These are phyloP conservation scores for Potorous gilbertii DNA, from an alignment of 2,797 vertebrate genomes.

Conservation along the genomic window DNA sequence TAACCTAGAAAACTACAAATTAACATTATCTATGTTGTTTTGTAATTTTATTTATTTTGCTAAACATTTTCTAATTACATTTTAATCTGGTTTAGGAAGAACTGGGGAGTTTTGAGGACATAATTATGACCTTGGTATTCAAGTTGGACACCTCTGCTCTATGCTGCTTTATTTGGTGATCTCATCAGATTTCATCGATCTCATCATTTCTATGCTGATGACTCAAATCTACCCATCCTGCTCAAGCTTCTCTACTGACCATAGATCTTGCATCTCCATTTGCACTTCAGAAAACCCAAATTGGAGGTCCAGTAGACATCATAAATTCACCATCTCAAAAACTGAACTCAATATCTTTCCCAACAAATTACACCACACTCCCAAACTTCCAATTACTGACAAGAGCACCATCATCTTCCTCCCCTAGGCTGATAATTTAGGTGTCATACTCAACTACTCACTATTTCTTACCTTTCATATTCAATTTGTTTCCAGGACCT, in stretches of 20 bases:
- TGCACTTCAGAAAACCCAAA: not conserved
- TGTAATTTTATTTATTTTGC: not conserved
- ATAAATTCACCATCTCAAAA: not conserved
- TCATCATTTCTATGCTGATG: not conserved
- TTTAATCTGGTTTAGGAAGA: not conserved
- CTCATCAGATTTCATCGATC: no score
- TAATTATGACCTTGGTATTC: not conserved
- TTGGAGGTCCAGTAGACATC: not conserved
- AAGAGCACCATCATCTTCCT: not conserved
- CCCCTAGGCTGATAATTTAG: not conserved
- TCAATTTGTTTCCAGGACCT: not conserved
- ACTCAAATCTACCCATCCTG: not conserved
- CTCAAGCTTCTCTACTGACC: not conserved
- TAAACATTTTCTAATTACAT: not conserved
- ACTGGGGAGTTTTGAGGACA: not conserved
- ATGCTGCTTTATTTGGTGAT: not conserved
- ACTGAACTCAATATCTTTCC: not conserved
- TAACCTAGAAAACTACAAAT: not conserved
- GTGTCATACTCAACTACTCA: not conserved
- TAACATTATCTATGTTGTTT: not conserved
- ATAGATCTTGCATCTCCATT: not conserved
- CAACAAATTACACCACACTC: not conserved
- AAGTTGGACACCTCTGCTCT: not conserved
- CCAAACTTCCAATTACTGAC: not conserved
- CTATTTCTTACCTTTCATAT: not conserved